These are phyloP conservation scores for Abramis brama DNA, from an alignment of 2,113 vertebrate genomes.

Conservation along the genomic window DNA sequence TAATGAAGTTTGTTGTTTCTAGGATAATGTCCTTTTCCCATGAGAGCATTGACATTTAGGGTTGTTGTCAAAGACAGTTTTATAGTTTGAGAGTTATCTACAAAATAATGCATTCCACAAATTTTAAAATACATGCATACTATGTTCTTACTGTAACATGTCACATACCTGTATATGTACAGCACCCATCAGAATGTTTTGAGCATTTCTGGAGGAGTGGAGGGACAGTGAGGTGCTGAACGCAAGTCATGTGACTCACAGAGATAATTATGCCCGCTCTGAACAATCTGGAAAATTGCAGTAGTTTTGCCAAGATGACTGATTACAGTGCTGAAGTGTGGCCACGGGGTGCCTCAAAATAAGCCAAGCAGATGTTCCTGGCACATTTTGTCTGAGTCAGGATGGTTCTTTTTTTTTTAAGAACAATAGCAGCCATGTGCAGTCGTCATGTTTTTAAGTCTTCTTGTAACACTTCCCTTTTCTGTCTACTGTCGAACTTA, in stretches of 20 bases:
- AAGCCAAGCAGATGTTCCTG: conserved; percentile 45
- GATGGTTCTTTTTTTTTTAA: conserved; percentile 7
- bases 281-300: conserved; percentile 54
- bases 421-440: conserved; percentile 6
- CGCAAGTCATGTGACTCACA: not conserved
- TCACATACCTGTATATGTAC: not conserved
- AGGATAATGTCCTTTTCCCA: not conserved
- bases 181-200: not conserved
- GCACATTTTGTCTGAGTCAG: conserved; percentile 11
- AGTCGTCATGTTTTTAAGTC: not conserved
- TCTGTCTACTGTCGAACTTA: not conserved
- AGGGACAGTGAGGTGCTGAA: conserved; percentile 26
- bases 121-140: not conserved
- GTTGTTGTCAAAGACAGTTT: not conserved
- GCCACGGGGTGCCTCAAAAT: conserved; percentile 51
- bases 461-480: not conserved
- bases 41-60: conserved; percentile 1
- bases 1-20: not conserved
- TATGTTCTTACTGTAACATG: not conserved
- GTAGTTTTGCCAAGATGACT: conserved; percentile 56
- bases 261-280: conserved; percentile 50
- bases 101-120: not conserved
- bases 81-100: not conserved
- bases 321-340: conserved; percentile 54
- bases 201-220: not conserved